phyloP scores from a whole-genome alignment of 1,140 invertebrate species.

The Pseudomyrmex sp. region DNA sequence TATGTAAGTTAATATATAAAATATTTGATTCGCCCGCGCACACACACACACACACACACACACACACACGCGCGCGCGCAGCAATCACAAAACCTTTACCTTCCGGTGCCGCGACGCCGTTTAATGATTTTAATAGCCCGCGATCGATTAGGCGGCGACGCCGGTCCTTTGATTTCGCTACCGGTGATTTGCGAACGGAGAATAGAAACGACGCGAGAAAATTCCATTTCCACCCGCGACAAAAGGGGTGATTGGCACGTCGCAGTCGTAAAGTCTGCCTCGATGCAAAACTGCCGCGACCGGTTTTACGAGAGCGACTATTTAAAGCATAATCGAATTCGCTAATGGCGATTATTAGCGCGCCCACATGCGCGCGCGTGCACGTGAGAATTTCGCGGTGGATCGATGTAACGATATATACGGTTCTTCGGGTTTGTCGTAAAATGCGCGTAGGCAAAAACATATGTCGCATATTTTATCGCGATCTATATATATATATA shows the following conservation, averaged over 20 bases:
- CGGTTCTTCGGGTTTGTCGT: too few species aligned
- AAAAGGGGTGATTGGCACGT: slow-evolving; percentile 59
- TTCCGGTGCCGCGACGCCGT: slow-evolving; percentile 28
- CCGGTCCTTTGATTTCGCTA: slow-evolving; percentile 57
- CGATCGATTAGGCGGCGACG: slow-evolving; percentile 44
- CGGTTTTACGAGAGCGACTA: slow-evolving; percentile 70
- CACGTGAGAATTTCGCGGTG: slow-evolving; percentile 40
- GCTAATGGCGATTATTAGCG: slow-evolving; percentile 59
- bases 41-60: not conserved
- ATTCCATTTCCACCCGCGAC: slow-evolving; percentile 53
- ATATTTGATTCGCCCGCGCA: slow-evolving; percentile 7
- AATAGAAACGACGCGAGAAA: slow-evolving; percentile 52
- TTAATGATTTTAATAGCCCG: slow-evolving; percentile 44
- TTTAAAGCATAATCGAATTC: slow-evolving; percentile 74
- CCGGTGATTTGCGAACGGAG: slow-evolving; percentile 49
- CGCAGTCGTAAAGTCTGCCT: slow-evolving; percentile 42
- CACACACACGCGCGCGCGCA: not conserved
- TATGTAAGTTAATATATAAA: slow-evolving; percentile 29
- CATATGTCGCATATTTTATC: not conserved
- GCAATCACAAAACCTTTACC: slow-evolving; percentile 44
- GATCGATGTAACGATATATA: not conserved
- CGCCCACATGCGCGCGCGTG: slow-evolving; percentile 53
- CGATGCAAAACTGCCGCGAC: slow-evolving; percentile 44
- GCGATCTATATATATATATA: too few species aligned
- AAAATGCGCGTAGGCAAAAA: too few species aligned